Conservation (phyloP, 2,797 vertebrate genomes). For the Spinus olivaceus region DNA sequence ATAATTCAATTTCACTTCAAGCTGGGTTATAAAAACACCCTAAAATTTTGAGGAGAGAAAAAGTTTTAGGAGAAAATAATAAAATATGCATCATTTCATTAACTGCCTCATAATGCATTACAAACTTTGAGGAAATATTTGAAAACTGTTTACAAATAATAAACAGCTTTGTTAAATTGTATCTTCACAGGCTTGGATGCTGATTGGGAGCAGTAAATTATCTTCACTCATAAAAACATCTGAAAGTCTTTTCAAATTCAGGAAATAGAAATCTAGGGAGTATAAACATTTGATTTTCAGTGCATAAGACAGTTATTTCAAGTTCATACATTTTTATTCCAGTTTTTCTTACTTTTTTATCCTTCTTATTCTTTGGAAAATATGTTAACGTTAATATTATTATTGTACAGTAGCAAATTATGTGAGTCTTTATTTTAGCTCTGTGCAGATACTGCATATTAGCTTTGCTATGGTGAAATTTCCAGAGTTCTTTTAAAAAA, state of each 20-base stretch:
- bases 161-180: neutral
- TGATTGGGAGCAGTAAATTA: neutral
- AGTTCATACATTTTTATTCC: neutral
- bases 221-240: neutral
- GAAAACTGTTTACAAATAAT: constrained; percentile 50
- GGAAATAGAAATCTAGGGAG: neutral
- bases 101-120: constrained; percentile 30
- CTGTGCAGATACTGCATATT: neutral
- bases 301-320: neutral
- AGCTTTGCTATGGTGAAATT: neutral
- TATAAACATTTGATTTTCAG: neutral
- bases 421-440: neutral
- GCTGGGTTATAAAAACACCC: constrained; percentile 60
- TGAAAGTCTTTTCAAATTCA: neutral
- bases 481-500: neutral
- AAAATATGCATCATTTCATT: constrained; percentile 29
- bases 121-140: constrained; percentile 44
- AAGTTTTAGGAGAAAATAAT: constrained; percentile 44
- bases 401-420: neutral
- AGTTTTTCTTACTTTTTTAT: neutral
- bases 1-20: constrained; percentile 66
- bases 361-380: neutral
- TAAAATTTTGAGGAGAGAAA: constrained; percentile 57
- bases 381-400: neutral
- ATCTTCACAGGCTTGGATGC: neutral